A percentile compares a stretch with the other conserved stretches of the same genome.
Evolutionary conservation across 2,888 invertebrate genomes (phyloP).

Genomic region (Notocelia uddmanniana): DNA sequence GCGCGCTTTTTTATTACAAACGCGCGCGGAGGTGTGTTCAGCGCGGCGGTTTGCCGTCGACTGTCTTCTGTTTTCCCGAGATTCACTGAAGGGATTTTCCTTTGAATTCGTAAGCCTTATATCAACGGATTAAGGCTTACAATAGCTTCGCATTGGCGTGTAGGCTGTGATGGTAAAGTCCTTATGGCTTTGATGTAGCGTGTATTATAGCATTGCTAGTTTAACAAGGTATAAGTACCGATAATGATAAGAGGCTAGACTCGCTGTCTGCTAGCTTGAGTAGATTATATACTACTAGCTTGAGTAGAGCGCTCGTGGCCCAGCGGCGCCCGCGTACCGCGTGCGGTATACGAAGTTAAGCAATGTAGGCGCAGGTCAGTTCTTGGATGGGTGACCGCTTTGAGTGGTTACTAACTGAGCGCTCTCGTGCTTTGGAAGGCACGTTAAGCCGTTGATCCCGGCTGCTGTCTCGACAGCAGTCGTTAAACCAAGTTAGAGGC

Average conservation of each 20-base stretch:
- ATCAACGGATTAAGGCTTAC: background rate
- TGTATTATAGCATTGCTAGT: background rate
- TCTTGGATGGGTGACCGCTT: no score
- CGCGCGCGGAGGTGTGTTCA: conserved; percentile 58
- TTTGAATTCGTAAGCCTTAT: conserved; percentile 48
- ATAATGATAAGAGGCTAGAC: conserved; percentile 56
- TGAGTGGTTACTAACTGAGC: no score
- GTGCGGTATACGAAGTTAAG: no score
- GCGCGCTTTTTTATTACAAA: conserved; percentile 52
- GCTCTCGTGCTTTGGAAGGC: no score
- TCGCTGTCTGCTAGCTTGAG: conserved; percentile 50
- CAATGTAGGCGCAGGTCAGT: no score
- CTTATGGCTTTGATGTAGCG: background rate
- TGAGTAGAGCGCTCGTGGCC: no score
- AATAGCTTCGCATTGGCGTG: background rate
- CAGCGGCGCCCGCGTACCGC: no score
- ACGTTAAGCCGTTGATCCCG: no score
- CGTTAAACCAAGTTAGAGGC: no score
- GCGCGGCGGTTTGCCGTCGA: conserved; percentile 72
- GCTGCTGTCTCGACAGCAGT: no score
- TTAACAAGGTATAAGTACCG: conserved; percentile 47
- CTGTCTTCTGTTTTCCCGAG: conserved; percentile 58
- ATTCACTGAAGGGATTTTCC: conserved; percentile 67
- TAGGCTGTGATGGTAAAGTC: background rate
- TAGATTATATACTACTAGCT: no score